phyloP scores from a whole-genome alignment of 2,888 invertebrate species.

The Nymphalis polychloros region DNA sequence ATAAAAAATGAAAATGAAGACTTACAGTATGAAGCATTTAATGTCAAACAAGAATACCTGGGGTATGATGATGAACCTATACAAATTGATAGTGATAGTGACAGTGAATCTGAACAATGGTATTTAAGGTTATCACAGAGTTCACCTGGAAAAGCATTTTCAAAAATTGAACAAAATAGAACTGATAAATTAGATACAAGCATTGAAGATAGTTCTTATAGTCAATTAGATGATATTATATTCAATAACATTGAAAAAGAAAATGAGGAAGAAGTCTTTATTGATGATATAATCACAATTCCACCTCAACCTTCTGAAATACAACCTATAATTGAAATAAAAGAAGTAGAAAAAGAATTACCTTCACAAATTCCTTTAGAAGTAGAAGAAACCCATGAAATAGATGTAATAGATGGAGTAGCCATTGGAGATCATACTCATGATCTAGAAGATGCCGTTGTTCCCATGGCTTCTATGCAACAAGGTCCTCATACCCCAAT shows the following conservation, averaged over 20 bases:
- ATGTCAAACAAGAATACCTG: constrained; percentile 68
- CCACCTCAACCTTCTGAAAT: constrained; percentile 42
- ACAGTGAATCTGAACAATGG: constrained; percentile 80
- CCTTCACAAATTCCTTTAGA: neutral
- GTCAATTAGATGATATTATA: constrained; percentile 61
- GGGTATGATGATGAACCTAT: constrained; percentile 67
- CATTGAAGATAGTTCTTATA: constrained; percentile 65
- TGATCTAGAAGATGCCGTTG: constrained; percentile 7
- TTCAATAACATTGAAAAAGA: constrained; percentile 46
- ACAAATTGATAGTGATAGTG: constrained; percentile 70
- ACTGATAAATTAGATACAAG: constrained; percentile 42
- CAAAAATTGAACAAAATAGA: constrained; percentile 44
- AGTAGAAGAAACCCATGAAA: neutral
- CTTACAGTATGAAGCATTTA: constrained; percentile 64
- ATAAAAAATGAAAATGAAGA: constrained; percentile 60
- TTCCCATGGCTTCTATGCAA: constrained; percentile 16
- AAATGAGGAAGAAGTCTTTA: constrained; percentile 53
- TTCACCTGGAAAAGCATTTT: constrained; percentile 67
- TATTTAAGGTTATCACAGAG: constrained; percentile 78
- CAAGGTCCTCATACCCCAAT: constrained; percentile 34
- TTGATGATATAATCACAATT: constrained; percentile 60
- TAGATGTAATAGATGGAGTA: neutral
- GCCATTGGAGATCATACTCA: constrained; percentile 7
- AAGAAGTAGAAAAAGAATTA: neutral
- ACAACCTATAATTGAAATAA: neutral